Percentiles rank a stretch among this genome's conserved stretches.
Conservation (phyloP, 2,888 invertebrate species). For the Laspeyria flexula region DNA sequence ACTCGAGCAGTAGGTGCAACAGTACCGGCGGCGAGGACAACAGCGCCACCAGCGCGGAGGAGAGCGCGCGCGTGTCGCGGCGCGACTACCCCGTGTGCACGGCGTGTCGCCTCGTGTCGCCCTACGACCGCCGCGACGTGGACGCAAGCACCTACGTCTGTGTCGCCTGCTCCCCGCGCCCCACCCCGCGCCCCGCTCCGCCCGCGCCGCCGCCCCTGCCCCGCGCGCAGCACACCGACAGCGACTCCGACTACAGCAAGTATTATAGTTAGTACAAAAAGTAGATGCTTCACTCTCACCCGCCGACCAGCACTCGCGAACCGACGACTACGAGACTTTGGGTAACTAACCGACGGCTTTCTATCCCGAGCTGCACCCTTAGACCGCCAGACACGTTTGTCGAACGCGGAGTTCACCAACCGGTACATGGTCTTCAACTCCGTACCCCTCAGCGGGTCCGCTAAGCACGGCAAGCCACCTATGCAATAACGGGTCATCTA, state of each 20-base stretch:
- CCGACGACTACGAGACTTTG: slow-evolving; percentile 21
- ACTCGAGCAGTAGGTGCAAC: slow-evolving; percentile 56
- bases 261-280: slow-evolving; percentile 83
- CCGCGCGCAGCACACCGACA: slow-evolving; percentile 56
- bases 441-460: slow-evolving; percentile 14
- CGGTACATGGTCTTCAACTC: slow-evolving; percentile 33
- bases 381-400: slow-evolving; percentile 20
- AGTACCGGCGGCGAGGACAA: slow-evolving; percentile 62
- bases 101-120: slow-evolving; percentile 58
- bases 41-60: slow-evolving; percentile 59
- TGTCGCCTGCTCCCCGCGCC: slow-evolving; percentile 49
- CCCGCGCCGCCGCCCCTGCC: slow-evolving; percentile 34
- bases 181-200: slow-evolving; percentile 38
- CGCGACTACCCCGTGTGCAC: slow-evolving; percentile 62
- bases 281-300: slow-evolving; percentile 74
- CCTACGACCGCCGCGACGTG: slow-evolving; percentile 49
- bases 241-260: slow-evolving; percentile 85
- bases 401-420: slow-evolving; percentile 30
- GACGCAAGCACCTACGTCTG: slow-evolving; percentile 54
- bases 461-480: slow-evolving; percentile 27
- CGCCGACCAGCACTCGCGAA: slow-evolving; percentile 40
- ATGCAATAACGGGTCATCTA: slow-evolving; percentile 11
- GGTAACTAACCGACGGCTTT: slow-evolving; percentile 42
- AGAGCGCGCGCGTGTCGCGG: slow-evolving; percentile 47
- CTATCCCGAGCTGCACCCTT: slow-evolving; percentile 40